Percentiles rank a stretch among this genome's conserved stretches.
These are phyloP conservation scores for Tachuris rubrigastra DNA, from an alignment of 2,113 vertebrate genomes.

Conservation along the genomic window DNA sequence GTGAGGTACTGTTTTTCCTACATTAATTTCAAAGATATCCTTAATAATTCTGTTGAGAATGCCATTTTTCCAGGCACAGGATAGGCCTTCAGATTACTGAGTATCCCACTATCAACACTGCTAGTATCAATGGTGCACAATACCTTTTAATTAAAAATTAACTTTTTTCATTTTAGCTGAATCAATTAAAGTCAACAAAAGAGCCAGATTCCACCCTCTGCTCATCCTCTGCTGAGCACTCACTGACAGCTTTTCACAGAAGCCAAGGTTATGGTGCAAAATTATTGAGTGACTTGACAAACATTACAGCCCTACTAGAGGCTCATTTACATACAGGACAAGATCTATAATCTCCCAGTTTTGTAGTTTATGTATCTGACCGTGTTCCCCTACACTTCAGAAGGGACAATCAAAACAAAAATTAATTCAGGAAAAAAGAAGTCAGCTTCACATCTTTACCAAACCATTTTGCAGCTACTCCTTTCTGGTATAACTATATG, in stretches of 20 bases:
- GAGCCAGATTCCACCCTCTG: neutral
- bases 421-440: neutral
- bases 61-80: neutral
- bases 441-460: neutral
- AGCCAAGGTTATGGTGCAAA: neutral
- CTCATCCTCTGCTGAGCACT: neutral
- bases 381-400: neutral
- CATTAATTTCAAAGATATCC: neutral
- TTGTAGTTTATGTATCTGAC: neutral
- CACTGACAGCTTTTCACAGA: neutral
- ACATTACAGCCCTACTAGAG: neutral
- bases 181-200: neutral
- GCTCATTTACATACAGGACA: neutral
- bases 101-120: neutral
- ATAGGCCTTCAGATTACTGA: neutral
- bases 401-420: neutral
- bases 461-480: neutral
- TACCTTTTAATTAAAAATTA: neutral
- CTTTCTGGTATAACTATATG: neutral
- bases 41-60: neutral
- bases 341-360: neutral
- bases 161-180: neutral
- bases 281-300: neutral
- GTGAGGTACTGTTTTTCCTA: neutral
- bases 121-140: neutral